Percentiles rank a stretch among this genome's conserved stretches.
These are phyloP conservation scores for Falco cherrug DNA, from an alignment of 2,797 vertebrate genomes.

Conservation along the genomic window DNA sequence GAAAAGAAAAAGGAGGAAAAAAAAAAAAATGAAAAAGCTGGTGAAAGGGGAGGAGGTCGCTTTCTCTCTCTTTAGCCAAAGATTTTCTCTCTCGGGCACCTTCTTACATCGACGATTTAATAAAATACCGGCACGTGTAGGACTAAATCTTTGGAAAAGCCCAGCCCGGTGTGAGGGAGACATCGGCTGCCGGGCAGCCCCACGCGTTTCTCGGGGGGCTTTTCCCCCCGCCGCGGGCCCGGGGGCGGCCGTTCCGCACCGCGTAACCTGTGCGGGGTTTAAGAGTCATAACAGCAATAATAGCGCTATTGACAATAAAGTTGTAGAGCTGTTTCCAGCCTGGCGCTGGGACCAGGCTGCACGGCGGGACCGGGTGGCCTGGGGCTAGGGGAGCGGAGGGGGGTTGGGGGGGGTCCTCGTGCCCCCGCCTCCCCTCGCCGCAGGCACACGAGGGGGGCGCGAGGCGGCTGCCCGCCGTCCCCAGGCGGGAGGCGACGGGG, in stretches of 20 bases:
- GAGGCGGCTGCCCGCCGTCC: not conserved
- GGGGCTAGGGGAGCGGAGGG: no score
- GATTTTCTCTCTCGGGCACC: not conserved
- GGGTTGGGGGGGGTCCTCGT: not conserved
- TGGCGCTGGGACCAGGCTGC: not conserved
- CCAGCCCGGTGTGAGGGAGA: not conserved
- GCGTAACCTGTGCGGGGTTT: not conserved
- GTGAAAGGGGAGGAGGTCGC: not conserved
- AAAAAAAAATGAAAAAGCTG: not conserved
- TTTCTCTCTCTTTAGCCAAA: not conserved
- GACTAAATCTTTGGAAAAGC: not conserved
- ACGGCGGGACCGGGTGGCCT: not conserved
- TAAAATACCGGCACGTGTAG: not conserved
- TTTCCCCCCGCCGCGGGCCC: not conserved
- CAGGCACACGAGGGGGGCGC: not conserved
- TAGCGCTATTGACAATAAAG: not conserved
- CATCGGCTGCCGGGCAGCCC: not conserved
- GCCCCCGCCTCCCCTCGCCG: not conserved
- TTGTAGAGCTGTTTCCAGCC: not conserved
- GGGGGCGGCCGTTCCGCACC: not conserved
- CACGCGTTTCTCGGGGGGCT: not conserved
- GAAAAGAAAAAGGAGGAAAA: not conserved
- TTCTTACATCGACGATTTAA: not conserved
- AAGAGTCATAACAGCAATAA: not conserved
- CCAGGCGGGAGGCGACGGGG: not conserved